phyloP scores from a whole-genome alignment of 1,140 invertebrate species.

The Cheumatopsyche charites region DNA sequence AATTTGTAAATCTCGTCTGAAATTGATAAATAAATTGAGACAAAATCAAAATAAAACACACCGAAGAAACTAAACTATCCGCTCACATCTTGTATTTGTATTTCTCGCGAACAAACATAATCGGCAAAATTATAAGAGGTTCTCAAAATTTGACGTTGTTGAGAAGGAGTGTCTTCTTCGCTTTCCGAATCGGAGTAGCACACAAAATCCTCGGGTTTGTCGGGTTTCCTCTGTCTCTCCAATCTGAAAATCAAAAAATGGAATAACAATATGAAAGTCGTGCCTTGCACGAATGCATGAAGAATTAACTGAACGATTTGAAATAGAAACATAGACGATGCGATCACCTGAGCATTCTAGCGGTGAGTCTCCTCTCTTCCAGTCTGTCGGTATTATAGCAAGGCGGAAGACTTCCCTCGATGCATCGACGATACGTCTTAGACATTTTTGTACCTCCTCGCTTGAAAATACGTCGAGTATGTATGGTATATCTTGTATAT shows the following conservation, averaged over 20 bases:
- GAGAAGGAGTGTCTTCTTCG: slow-evolving; percentile 74
- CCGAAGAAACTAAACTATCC: not conserved
- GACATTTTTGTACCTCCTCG: slow-evolving; percentile 53
- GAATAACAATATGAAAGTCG: slow-evolving; percentile 12
- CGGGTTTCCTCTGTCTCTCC: slow-evolving; percentile 76
- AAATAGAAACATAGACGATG: not conserved
- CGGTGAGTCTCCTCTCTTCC: slow-evolving; percentile 73
- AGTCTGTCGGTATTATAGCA: slow-evolving; percentile 73
- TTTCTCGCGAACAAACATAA: slow-evolving; percentile 79
- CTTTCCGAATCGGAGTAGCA: slow-evolving; percentile 86
- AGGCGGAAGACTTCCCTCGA: slow-evolving; percentile 70
- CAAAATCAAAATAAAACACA: not conserved
- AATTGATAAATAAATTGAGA: slow-evolving; percentile 36
- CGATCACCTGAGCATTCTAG: slow-evolving; percentile 63
- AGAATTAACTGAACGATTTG: no score
- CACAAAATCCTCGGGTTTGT: slow-evolving; percentile 88
- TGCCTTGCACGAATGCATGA: no score
- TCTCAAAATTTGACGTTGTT: slow-evolving; percentile 73
- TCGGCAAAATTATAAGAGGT: slow-evolving; percentile 87
- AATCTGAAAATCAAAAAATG: slow-evolving; percentile 56
- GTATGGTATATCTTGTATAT: no score
- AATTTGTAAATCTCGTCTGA: slow-evolving; percentile 70
- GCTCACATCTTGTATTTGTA: slow-evolving; percentile 68
- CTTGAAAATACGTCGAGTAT: no score
- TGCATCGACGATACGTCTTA: slow-evolving; percentile 55